Evolutionary conservation across 1,140 invertebrate species (phyloP).

Genomic region (Drosophila repletoides): DNA sequence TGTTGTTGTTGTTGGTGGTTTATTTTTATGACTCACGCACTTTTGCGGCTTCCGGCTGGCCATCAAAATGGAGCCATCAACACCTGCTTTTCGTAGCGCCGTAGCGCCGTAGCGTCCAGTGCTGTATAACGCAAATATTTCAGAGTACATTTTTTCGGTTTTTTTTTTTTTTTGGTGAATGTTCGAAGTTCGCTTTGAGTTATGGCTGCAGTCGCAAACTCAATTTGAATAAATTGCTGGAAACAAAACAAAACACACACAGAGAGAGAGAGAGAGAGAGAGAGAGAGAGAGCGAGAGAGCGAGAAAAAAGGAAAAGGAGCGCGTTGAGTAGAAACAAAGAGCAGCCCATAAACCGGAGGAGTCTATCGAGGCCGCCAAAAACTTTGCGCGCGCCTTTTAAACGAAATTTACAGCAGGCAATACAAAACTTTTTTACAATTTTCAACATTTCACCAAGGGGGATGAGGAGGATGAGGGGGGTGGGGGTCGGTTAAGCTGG

Average conservation of each 20-base stretch:
- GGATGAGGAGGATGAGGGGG: neutral
- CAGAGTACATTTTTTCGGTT: constrained; percentile 12
- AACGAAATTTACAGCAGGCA: constrained; percentile 68
- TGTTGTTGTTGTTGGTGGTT: constrained; percentile 30
- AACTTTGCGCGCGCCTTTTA: constrained; percentile 59
- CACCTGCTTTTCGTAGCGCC: constrained; percentile 54
- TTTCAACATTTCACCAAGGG: constrained; percentile 20
- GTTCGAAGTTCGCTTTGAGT: constrained; percentile 62
- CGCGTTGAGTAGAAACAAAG: constrained; percentile 43
- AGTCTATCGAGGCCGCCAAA: constrained; percentile 64
- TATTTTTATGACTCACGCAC: constrained; percentile 80
- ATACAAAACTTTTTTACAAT: constrained; percentile 46
- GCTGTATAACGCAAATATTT: constrained; percentile 33
- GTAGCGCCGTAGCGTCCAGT: constrained; percentile 19
- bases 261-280: neutral
- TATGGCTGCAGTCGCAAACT: constrained; percentile 77
- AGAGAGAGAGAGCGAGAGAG: constrained; percentile 8
- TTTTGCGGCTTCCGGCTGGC: constrained; percentile 75
- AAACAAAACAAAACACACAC: constrained; percentile 58
- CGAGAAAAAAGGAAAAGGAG: constrained; percentile 1
- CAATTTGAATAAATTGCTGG: constrained; percentile 78
- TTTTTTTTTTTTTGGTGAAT: constrained; percentile 27
- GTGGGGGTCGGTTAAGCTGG: neutral
- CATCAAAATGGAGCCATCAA: constrained; percentile 79
- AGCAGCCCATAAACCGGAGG: constrained; percentile 30